These are phyloP conservation scores for Bradysia coprophila DNA, from an alignment of 1,140 invertebrate species.

Conservation along the genomic window DNA sequence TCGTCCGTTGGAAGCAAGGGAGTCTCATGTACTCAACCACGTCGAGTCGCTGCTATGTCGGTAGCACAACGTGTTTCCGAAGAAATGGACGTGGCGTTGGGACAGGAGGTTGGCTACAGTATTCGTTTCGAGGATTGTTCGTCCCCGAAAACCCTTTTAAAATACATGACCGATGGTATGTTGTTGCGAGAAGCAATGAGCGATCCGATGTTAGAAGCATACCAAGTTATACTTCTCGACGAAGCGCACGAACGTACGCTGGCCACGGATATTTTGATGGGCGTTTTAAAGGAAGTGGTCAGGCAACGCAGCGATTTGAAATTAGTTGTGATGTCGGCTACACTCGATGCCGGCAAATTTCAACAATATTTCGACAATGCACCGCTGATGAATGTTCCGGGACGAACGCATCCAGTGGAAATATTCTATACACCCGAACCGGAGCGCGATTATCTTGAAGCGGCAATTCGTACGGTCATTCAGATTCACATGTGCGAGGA, in stretches of 20 bases:
- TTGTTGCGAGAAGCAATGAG: slow-evolving; percentile 97
- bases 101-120: slow-evolving; percentile 95
- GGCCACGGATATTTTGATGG: slow-evolving; percentile 98
- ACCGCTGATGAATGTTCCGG: slow-evolving; percentile 96
- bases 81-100: slow-evolving; percentile 94
- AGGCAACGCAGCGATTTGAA: slow-evolving; percentile 89
- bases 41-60: slow-evolving; percentile 97
- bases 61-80: slow-evolving; percentile 96
- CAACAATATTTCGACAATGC: slow-evolving; percentile 98
- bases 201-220: slow-evolving; percentile 91
- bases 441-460: slow-evolving; percentile 95
- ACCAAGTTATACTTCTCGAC: slow-evolving; percentile 91
- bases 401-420: slow-evolving; percentile 82
- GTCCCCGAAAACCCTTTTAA: slow-evolving; percentile 75
- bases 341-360: slow-evolving; percentile 98
- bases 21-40: slow-evolving; percentile 94
- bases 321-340: slow-evolving; percentile 98
- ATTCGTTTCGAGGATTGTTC: slow-evolving; percentile 99
- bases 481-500: slow-evolving; percentile 99
- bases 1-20: slow-evolving; percentile 49
- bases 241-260: slow-evolving; percentile 98
- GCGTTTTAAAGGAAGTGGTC: slow-evolving; percentile 92
- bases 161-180: slow-evolving; percentile 99
- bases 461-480: slow-evolving; percentile 94
- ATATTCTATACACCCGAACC: slow-evolving; percentile 99